These are phyloP conservation scores for Drosophila santomea DNA, from an alignment of 1,140 invertebrate species.

Conservation along the genomic window DNA sequence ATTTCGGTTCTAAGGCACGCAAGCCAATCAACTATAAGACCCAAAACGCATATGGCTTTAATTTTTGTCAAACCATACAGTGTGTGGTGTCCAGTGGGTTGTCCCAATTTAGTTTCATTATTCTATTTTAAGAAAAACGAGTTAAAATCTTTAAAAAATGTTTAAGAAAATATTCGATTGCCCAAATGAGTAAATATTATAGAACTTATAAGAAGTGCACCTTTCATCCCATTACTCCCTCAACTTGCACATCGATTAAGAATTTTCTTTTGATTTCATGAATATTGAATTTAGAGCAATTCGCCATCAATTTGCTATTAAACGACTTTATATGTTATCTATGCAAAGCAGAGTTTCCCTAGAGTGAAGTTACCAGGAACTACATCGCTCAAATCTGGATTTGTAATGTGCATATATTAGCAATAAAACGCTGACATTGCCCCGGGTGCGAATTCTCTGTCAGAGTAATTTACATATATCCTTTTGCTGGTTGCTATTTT, in stretches of 20 bases:
- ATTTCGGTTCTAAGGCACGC: slow-evolving; percentile 8
- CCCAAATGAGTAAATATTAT: too few species aligned
- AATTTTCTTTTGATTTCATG: slow-evolving; percentile 25
- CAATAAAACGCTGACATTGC: slow-evolving; percentile 66
- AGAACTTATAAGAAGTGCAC: not conserved
- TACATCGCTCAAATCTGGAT: slow-evolving; percentile 41
- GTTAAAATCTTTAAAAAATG: not conserved
- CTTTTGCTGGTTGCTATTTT: slow-evolving; percentile 27
- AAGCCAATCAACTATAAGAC: slow-evolving; percentile 56
- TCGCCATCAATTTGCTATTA: slow-evolving; percentile 48
- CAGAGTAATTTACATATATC: slow-evolving; percentile 70
- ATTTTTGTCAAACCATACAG: slow-evolving; percentile 22
- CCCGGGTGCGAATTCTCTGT: slow-evolving; percentile 46
- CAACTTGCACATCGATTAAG: slow-evolving; percentile 21
- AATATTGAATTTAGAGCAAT: slow-evolving; percentile 54
- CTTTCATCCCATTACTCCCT: not conserved
- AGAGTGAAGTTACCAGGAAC: slow-evolving; percentile 12
- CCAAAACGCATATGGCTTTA: slow-evolving; percentile 40
- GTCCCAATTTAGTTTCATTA: not conserved
- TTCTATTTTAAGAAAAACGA: slow-evolving; percentile 12
- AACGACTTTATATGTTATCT: slow-evolving; percentile 39
- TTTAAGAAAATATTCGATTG: not conserved
- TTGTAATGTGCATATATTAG: slow-evolving; percentile 68
- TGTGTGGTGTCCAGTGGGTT: slow-evolving; percentile 4
- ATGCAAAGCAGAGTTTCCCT: not conserved